Evolutionary conservation across 1,140 invertebrate species (phyloP).

Genomic region (Helicorthomorpha holstii): DNA sequence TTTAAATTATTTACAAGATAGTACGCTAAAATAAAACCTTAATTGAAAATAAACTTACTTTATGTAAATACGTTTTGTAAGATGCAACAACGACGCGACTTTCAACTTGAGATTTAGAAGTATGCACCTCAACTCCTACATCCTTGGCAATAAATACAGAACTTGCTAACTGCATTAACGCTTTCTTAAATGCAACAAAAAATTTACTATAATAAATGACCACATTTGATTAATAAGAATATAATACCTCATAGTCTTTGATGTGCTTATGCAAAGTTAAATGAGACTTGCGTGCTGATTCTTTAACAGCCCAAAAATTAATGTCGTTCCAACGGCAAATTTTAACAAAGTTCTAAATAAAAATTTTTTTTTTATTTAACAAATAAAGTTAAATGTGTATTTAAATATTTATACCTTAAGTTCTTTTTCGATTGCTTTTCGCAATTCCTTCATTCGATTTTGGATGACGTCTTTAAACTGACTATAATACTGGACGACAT

Average conservation of each 20-base stretch:
- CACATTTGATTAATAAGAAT: neutral
- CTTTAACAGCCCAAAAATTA: conserved; percentile 83
- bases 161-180: too few species aligned
- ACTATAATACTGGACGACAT: conserved; percentile 65
- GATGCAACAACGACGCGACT: too few species aligned
- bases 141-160: too few species aligned
- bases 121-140: too few species aligned
- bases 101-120: too few species aligned
- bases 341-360: conserved; percentile 63
- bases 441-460: conserved; percentile 41
- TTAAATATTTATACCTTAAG: conserved; percentile 39
- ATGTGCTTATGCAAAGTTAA: conserved; percentile 69
- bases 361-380: too few species aligned
- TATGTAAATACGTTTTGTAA: too few species aligned
- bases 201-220: neutral
- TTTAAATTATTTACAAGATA: too few species aligned
- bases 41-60: too few species aligned
- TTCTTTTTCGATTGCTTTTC: conserved; percentile 73
- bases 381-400: too few species aligned
- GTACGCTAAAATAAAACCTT: too few species aligned
- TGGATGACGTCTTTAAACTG: conserved; percentile 53
- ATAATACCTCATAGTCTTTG: conserved; percentile 48
- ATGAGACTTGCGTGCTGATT: conserved; percentile 70
- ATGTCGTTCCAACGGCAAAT: conserved; percentile 92
- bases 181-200: too few species aligned